Evolutionary conservation across 2,888 invertebrate genomes (phyloP).

Genomic region (Cephus sareptanus): DNA sequence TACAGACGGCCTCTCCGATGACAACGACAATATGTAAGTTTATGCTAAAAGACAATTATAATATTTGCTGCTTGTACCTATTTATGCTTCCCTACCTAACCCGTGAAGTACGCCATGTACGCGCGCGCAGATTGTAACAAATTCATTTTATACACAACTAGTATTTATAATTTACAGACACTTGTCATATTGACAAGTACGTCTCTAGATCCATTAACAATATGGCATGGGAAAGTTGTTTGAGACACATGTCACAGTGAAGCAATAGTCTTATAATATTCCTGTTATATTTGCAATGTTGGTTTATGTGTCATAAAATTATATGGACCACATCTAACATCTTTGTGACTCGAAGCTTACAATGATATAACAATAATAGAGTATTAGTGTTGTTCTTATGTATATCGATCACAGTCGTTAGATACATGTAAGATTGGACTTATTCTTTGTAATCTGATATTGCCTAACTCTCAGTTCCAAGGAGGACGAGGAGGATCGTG

Average conservation of each 20-base stretch:
- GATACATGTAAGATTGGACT: conserved; percentile 31
- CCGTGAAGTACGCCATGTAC: not conserved
- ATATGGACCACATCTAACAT: not conserved
- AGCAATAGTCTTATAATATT: not conserved
- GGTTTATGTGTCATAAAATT: not conserved
- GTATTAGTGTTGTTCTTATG: not conserved
- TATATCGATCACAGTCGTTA: not conserved
- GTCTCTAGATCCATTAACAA: not conserved
- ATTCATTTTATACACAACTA: not conserved
- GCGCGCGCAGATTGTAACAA: not conserved
- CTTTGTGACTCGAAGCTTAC: not conserved
- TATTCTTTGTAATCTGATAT: conserved; percentile 65
- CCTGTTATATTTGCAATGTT: not conserved
- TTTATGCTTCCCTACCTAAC: not conserved
- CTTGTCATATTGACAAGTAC: not conserved
- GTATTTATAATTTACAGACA: not conserved
- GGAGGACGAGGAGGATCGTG: conserved; percentile 45
- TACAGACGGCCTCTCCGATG: conserved; percentile 42
- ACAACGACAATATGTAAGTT: conserved; percentile 59
- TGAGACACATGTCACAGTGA: not conserved
- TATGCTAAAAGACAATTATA: conserved; percentile 15
- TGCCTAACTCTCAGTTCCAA: conserved; percentile 61
- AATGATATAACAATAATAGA: not conserved
- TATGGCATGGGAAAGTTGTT: not conserved
- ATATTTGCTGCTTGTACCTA: not conserved